A percentile compares a stretch with the other conserved stretches of the same genome.
Conservation (phyloP, 53 echinoderm and acorn worm genomes). For the Echinarachnius parma region DNA sequence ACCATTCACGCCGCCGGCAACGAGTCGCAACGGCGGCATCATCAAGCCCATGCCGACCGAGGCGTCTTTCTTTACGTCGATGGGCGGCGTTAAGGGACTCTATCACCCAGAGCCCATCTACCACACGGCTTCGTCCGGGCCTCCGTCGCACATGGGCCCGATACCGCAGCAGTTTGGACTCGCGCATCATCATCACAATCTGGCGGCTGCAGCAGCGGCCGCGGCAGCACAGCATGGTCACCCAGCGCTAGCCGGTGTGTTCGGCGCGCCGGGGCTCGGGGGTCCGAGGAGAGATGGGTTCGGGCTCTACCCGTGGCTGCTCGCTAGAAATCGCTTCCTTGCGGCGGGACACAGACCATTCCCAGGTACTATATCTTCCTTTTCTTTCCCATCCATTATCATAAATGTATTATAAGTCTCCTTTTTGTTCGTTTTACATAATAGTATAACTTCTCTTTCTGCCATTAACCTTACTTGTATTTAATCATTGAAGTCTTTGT, state of each 20-base stretch:
- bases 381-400: no score
- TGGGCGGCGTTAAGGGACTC: conserved; percentile 40
- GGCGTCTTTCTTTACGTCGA: conserved; percentile 38
- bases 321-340: conserved; percentile 86
- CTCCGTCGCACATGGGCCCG: conserved; percentile 19
- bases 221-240: conserved; percentile 22
- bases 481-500: no score
- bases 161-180: conserved; percentile 43
- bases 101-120: conserved; percentile 45
- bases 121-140: conserved; percentile 31
- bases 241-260: conserved; percentile 24
- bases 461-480: no score
- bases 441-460: no score
- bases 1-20: conserved; percentile 28
- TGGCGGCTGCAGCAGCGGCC: conserved; percentile 33
- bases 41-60: conserved; percentile 49
- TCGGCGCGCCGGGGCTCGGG: conserved; percentile 38
- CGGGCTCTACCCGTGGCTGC: conserved; percentile 93
- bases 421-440: no score
- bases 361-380: no score
- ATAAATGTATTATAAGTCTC: no score
- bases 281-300: conserved; percentile 77
- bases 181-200: conserved; percentile 14
- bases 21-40: conserved; percentile 39
- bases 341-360: conserved; percentile 81